phyloP scores from a whole-genome alignment of 2,113 vertebrate genomes.

The Cariama cristata region DNA sequence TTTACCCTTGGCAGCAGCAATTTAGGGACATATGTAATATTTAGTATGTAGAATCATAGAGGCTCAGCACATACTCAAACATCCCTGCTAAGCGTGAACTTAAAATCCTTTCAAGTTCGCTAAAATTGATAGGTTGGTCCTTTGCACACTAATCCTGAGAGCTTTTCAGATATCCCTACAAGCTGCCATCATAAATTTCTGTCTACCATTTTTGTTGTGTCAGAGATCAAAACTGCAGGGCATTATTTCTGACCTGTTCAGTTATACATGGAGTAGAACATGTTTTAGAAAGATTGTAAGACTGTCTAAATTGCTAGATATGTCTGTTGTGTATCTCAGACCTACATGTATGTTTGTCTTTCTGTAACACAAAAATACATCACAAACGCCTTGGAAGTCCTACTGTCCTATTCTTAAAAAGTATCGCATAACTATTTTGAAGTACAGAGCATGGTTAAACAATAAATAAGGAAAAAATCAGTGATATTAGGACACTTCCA shows the following conservation, averaged over 20 bases:
- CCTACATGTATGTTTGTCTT: background rate
- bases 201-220: background rate
- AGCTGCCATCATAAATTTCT: background rate
- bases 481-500: background rate
- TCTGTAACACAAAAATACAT: background rate
- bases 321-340: background rate
- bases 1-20: background rate
- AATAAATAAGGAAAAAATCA: background rate
- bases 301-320: background rate
- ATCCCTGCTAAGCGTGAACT: background rate
- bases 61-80: background rate
- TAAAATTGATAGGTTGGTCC: background rate
- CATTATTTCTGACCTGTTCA: background rate
- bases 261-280: background rate
- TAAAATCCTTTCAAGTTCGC: background rate
- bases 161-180: background rate
- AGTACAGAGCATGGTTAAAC: background rate
- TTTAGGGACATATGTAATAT: background rate
- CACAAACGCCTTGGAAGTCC: background rate
- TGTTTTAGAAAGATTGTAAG: background rate
- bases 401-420: background rate
- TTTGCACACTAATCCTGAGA: background rate
- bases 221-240: background rate
- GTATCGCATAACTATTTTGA: background rate
- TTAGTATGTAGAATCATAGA: background rate